Conservation (phyloP, 1,140 invertebrate genomes). For the Pemphigus obesinymphae region DNA sequence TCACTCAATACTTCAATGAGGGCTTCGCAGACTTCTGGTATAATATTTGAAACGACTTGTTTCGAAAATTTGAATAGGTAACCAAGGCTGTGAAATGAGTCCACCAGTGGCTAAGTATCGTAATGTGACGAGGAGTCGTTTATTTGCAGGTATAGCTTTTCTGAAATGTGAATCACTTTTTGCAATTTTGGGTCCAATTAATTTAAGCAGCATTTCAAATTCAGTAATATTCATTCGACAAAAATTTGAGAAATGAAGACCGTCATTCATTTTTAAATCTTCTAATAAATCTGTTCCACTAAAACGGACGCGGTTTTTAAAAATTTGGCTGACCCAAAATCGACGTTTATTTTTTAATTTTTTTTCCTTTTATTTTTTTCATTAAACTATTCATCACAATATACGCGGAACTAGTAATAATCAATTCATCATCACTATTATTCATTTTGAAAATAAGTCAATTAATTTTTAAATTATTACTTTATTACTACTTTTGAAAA, state of each 20-base stretch:
- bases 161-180: slow-evolving; percentile 1
- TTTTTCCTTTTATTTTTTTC: background rate
- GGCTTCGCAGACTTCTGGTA: background rate
- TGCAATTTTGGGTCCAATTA: background rate
- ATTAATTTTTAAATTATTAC: no score
- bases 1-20: background rate
- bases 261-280: background rate
- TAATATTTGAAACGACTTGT: background rate
- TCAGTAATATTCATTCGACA: slow-evolving; percentile 40
- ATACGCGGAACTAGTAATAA: background rate
- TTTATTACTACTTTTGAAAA: no score
- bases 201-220: background rate
- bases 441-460: background rate
- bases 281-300: background rate
- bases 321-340: background rate
- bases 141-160: background rate
- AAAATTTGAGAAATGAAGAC: slow-evolving; percentile 38
- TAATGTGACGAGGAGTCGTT: background rate
- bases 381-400: background rate
- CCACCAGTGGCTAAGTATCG: background rate
- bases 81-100: background rate
- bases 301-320: background rate
- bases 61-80: slow-evolving; percentile 7
- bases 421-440: background rate
- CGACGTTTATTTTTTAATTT: background rate